Evolutionary conservation across 2,888 invertebrate genomes (phyloP).

Genomic region (Lucinisca nassula): DNA sequence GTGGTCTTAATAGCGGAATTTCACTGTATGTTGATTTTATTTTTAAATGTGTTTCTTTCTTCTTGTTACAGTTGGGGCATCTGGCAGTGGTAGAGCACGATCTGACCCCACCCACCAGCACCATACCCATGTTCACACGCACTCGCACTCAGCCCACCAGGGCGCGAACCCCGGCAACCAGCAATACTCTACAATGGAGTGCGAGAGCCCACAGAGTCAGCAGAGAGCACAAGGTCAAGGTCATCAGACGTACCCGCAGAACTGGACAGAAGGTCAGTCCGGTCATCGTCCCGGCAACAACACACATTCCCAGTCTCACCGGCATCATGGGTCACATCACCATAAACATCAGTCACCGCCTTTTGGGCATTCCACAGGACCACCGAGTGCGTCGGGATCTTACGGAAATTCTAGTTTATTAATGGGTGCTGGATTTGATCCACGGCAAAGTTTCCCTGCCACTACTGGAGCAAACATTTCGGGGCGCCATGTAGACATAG

Average conservation of each 20-base stretch:
- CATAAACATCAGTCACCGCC: slow-evolving; percentile 76
- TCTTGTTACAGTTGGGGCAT: slow-evolving; percentile 78
- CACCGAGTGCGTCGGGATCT: slow-evolving; percentile 45
- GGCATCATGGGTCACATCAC: slow-evolving; percentile 76
- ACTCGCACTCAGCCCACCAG: slow-evolving; percentile 80
- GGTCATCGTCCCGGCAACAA: slow-evolving; percentile 69
- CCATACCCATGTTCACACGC: slow-evolving; percentile 80
- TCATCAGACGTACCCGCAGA: slow-evolving; percentile 70
- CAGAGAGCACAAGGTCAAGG: slow-evolving; percentile 45
- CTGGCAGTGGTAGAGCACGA: slow-evolving; percentile 84
- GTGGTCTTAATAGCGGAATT: no score
- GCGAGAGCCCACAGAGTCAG: slow-evolving; percentile 78
- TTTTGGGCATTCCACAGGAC: slow-evolving; percentile 51
- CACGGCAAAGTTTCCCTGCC: slow-evolving; percentile 44
- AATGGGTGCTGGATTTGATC: slow-evolving; percentile 66
- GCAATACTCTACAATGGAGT: slow-evolving; percentile 81
- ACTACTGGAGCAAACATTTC: slow-evolving; percentile 67
- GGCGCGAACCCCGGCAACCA: slow-evolving; percentile 65
- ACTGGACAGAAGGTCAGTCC: slow-evolving; percentile 65
- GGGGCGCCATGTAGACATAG: slow-evolving; percentile 71
- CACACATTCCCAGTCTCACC: slow-evolving; percentile 76
- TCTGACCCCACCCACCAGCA: slow-evolving; percentile 88
- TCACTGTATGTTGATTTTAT: no score
- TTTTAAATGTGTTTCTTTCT: background rate
- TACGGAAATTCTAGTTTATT: slow-evolving; percentile 68